Evolutionary conservation across 2,888 invertebrate genomes (phyloP).

Genomic region (Shargacucullia verbasci): DNA sequence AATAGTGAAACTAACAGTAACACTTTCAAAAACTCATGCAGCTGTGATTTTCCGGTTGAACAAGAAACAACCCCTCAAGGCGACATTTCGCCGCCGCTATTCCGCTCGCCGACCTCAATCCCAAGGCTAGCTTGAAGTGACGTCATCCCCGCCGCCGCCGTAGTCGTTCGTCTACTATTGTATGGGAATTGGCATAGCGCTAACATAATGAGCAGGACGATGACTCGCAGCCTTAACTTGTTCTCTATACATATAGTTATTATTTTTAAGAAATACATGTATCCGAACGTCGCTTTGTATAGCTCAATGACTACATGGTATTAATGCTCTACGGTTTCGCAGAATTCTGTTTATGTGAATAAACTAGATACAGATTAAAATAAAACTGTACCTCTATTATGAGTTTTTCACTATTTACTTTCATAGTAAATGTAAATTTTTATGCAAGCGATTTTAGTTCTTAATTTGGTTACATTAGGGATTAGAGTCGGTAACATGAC

Average conservation of each 20-base stretch:
- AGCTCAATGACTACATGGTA: slow-evolving; percentile 7
- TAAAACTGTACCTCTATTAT: too few relatives aligned
- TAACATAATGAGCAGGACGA: slow-evolving; percentile 80
- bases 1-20: slow-evolving; percentile 18
- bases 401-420: too few relatives aligned
- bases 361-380: slow-evolving; percentile 21
- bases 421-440: too few relatives aligned
- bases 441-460: too few relatives aligned
- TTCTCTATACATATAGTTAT: slow-evolving; percentile 23
- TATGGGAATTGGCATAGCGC: slow-evolving; percentile 81
- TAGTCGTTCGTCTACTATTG: slow-evolving; percentile 74
- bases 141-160: slow-evolving; percentile 76
- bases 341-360: slow-evolving; percentile 9
- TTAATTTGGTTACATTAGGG: too few relatives aligned
- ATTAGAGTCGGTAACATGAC: too few relatives aligned
- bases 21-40: slow-evolving; percentile 62
- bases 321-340: slow-evolving; percentile 9
- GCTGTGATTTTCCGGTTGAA: slow-evolving; percentile 70
- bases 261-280: slow-evolving; percentile 12
- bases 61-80: slow-evolving; percentile 76
- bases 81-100: slow-evolving; percentile 82
- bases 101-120: slow-evolving; percentile 85
- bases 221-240: slow-evolving; percentile 62
- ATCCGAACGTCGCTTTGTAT: slow-evolving; percentile 7
- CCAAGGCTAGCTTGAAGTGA: slow-evolving; percentile 84